Conservation (phyloP, 2,113 vertebrate species). For the Ailurus styani region DNA sequence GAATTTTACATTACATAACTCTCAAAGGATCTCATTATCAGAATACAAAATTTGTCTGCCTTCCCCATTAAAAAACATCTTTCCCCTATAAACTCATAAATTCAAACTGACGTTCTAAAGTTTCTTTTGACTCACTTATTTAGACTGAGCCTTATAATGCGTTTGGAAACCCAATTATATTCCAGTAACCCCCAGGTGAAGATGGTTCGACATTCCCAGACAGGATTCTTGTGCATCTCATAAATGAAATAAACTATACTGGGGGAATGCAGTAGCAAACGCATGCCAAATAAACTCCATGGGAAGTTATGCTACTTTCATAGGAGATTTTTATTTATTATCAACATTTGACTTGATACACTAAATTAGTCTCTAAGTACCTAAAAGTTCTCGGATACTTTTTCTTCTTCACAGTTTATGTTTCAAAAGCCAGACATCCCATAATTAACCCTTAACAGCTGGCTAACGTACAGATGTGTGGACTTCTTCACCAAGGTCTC, state of each 20-base stretch:
- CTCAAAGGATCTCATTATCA: neutral
- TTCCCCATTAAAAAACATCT: neutral
- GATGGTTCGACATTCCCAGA: neutral
- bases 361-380: neutral
- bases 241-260: neutral
- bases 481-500: neutral
- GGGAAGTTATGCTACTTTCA: neutral
- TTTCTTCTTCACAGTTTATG: neutral
- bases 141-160: neutral
- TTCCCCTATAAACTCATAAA: neutral
- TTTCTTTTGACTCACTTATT: neutral
- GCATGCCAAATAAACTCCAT: neutral
- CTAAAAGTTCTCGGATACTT: neutral
- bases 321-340: constrained; percentile 26
- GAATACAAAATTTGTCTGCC: neutral
- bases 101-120: neutral
- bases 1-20: constrained; percentile 6
- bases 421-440: constrained; percentile 13
- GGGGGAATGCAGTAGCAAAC: neutral
- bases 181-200: neutral
- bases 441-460: neutral
- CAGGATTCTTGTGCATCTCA: neutral
- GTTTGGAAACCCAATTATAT: neutral
- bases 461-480: neutral
- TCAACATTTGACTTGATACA: constrained; percentile 1